A percentile compares a stretch with the other conserved stretches of the same genome.
Conservation (phyloP, 2,797 vertebrate genomes). For the Acanthornis magna region DNA sequence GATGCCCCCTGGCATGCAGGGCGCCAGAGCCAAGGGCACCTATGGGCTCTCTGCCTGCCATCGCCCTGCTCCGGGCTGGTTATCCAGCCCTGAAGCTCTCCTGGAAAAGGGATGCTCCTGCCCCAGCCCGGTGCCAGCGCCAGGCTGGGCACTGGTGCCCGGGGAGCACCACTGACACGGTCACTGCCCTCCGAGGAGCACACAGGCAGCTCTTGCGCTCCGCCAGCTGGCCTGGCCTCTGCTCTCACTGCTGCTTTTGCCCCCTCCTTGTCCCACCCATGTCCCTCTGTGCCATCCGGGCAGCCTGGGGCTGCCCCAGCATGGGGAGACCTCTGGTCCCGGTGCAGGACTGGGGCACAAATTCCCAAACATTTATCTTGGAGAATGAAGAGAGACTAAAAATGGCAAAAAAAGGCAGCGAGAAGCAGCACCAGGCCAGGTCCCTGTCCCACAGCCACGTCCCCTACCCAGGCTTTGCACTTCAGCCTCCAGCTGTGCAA, state of each 20-base stretch:
- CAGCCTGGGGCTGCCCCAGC: not conserved
- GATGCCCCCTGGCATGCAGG: fast-evolving
- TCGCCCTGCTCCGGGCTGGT: not conserved
- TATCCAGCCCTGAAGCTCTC: not conserved
- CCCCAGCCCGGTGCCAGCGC: not conserved
- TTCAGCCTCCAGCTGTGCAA: not conserved
- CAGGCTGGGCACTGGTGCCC: not conserved
- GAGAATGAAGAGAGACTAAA: not conserved
- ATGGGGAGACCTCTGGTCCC: fast-evolving
- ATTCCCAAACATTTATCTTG: not conserved
- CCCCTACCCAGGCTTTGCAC: not conserved
- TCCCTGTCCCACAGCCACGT: not conserved
- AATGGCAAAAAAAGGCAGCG: not conserved
- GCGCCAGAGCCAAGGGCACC: fast-evolving
- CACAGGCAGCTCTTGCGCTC: not conserved
- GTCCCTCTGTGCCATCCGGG: not conserved
- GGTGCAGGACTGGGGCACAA: not conserved
- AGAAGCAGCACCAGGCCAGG: not conserved
- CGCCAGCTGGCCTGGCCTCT: not conserved
- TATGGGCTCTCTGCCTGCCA: not conserved
- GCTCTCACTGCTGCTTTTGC: not conserved
- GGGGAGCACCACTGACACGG: not conserved
- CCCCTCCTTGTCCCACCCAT: not conserved
- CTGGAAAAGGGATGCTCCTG: not conserved
- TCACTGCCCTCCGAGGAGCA: not conserved